These are phyloP conservation scores for Caretta caretta DNA, from an alignment of 2,113 vertebrate species.

Conservation along the genomic window DNA sequence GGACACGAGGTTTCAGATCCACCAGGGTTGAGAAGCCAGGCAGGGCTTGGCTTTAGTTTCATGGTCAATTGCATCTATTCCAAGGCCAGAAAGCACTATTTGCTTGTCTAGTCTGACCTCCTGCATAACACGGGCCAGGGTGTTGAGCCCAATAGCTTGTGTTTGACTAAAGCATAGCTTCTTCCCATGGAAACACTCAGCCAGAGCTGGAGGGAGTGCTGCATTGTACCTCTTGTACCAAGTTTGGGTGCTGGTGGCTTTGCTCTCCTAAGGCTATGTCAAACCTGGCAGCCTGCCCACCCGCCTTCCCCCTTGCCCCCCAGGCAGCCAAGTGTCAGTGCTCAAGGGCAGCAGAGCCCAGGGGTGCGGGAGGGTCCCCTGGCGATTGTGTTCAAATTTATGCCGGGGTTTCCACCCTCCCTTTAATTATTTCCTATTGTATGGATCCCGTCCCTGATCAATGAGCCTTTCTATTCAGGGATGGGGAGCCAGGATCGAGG, in stretches of 20 bases:
- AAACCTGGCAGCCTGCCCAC: background rate
- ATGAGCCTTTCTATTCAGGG: conserved; percentile 55
- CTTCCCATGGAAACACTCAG: too few species aligned
- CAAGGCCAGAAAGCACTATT: background rate
- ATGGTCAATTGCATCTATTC: too few species aligned
- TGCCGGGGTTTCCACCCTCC: background rate
- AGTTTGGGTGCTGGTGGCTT: background rate
- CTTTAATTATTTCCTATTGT: conserved; percentile 13
- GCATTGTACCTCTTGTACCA: too few species aligned
- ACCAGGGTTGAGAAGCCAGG: background rate
- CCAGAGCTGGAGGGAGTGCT: too few species aligned
- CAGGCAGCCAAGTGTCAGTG: background rate
- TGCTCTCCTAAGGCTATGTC: background rate
- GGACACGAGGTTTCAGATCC: too few species aligned
- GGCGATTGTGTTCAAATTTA: background rate
- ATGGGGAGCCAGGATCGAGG: conserved; percentile 22
- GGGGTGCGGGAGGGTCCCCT: background rate
- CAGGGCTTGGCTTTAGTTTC: background rate
- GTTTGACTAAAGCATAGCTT: background rate
- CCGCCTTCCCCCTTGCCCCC: background rate
- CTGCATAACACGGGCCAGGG: background rate
- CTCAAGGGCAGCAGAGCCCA: background rate
- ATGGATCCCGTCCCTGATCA: conserved; percentile 44
- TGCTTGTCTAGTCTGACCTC: background rate
- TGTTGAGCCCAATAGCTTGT: background rate